phyloP scores from a whole-genome alignment of 2,888 invertebrate species.

The Sarcophaga carnaria region DNA sequence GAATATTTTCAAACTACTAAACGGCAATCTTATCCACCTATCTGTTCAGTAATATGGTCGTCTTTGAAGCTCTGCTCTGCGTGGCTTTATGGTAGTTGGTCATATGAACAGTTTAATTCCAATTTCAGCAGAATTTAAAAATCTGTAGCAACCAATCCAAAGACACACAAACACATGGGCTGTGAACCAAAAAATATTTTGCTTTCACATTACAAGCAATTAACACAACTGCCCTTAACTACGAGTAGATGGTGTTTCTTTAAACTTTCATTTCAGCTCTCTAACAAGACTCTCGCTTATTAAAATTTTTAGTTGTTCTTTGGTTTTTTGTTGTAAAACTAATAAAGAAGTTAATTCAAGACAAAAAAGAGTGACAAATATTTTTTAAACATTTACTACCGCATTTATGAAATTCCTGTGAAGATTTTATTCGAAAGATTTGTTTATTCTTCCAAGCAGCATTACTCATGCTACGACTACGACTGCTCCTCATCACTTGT shows the following conservation, averaged over 20 bases:
- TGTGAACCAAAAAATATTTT: background rate
- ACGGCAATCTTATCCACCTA: too few relatives aligned
- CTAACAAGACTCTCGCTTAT: conserved; percentile 34
- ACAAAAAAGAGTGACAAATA: background rate
- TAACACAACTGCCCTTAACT: conserved; percentile 62
- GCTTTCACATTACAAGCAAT: conserved; percentile 46
- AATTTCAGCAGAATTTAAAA: too few relatives aligned
- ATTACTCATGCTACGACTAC: background rate
- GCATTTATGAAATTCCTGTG: conserved; percentile 62
- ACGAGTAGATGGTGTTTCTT: conserved; percentile 1
- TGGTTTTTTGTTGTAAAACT: background rate
- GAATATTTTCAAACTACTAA: too few relatives aligned
- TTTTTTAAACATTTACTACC: conserved; percentile 49
- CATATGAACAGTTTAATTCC: too few relatives aligned
- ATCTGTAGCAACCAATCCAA: too few relatives aligned
- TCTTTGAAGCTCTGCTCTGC: too few relatives aligned
- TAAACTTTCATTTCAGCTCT: background rate
- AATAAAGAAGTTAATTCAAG: too few relatives aligned
- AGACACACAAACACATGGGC: background rate
- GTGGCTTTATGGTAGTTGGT: too few relatives aligned
- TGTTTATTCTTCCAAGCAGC: background rate
- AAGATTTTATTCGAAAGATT: conserved; percentile 25
- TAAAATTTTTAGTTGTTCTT: background rate
- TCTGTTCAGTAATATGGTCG: too few relatives aligned
- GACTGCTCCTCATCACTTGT: background rate